Percentiles rank a stretch among this genome's conserved stretches.
These are phyloP conservation scores for Agonopterix subpropinquella DNA, from an alignment of 2,888 invertebrate species.

Conservation along the genomic window DNA sequence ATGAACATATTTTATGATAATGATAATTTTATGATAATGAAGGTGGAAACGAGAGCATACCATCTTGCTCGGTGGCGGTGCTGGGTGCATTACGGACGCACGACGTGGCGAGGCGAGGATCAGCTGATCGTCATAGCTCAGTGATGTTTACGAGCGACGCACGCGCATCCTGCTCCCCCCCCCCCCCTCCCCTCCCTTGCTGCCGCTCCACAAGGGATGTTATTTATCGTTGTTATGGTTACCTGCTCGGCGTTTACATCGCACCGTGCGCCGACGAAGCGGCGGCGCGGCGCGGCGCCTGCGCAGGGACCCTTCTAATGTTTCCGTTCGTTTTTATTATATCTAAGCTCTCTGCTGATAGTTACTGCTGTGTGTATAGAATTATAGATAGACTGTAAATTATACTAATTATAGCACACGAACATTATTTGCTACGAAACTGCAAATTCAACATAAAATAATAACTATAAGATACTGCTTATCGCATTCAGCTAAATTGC, in stretches of 20 bases:
- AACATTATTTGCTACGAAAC: too few relatives aligned
- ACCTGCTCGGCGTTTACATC: conserved; percentile 10
- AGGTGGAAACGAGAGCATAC: too few relatives aligned
- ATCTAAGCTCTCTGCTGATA: background rate
- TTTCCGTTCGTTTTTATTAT: background rate
- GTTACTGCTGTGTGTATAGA: too few relatives aligned
- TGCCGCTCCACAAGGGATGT: background rate
- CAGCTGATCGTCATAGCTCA: conserved; percentile 23
- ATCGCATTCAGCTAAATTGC: too few relatives aligned
- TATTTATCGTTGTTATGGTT: conserved; percentile 9
- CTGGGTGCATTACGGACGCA: background rate
- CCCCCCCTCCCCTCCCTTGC: too few relatives aligned
- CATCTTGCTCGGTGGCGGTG: too few relatives aligned
- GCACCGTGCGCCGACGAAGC: background rate
- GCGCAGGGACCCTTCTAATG: background rate
- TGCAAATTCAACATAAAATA: too few relatives aligned
- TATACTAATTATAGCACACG: too few relatives aligned
- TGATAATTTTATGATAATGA: too few relatives aligned
- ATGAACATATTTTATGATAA: too few relatives aligned
- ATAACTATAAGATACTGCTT: too few relatives aligned
- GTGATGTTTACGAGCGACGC: conserved; percentile 7
- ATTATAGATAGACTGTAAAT: too few relatives aligned
- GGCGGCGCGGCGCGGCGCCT: background rate
- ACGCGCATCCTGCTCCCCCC: background rate
- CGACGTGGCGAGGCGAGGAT: conserved; percentile 13